phyloP scores from a whole-genome alignment of 2,113 vertebrate species.

The Martes martes region DNA sequence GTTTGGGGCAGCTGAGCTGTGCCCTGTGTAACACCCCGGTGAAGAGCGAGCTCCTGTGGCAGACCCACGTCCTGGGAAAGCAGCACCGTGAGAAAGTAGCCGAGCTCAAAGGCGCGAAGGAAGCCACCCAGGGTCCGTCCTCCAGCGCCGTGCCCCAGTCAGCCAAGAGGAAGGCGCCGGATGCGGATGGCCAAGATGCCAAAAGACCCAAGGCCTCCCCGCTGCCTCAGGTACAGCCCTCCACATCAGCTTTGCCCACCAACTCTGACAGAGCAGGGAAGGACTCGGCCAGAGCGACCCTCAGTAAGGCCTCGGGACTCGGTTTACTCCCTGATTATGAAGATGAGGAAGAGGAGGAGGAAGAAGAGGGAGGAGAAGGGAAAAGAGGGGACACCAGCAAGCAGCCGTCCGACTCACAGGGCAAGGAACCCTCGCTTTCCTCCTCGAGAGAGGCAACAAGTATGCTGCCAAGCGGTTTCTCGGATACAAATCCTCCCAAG shows the following conservation, averaged over 20 bases:
- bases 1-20: constrained; percentile 91
- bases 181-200: constrained; percentile 73
- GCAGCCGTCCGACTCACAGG: constrained; percentile 68
- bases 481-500: constrained; percentile 85
- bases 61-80: constrained; percentile 92
- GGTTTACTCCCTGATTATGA: constrained; percentile 87
- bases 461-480: constrained; percentile 84
- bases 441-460: constrained; percentile 30
- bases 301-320: constrained; percentile 75
- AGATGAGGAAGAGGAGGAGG: constrained; percentile 79
- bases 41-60: constrained; percentile 94
- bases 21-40: constrained; percentile 89
- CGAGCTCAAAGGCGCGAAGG: constrained; percentile 86
- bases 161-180: constrained; percentile 86
- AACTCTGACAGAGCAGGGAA: constrained; percentile 78
- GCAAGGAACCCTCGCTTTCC: constrained; percentile 52
- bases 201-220: constrained; percentile 82
- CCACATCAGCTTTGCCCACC: constrained; percentile 76
- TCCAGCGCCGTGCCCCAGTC: constrained; percentile 47
- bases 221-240: constrained; percentile 46
- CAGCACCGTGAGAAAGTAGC: constrained; percentile 91
- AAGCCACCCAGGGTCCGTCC: constrained; percentile 43
- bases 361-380: constrained; percentile 38
- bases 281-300: background rate
- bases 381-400: constrained; percentile 51